phyloP scores from a whole-genome alignment of 30 jellyfish, hydroid and myxozoan species.

The Chironex yamaguchii region DNA sequence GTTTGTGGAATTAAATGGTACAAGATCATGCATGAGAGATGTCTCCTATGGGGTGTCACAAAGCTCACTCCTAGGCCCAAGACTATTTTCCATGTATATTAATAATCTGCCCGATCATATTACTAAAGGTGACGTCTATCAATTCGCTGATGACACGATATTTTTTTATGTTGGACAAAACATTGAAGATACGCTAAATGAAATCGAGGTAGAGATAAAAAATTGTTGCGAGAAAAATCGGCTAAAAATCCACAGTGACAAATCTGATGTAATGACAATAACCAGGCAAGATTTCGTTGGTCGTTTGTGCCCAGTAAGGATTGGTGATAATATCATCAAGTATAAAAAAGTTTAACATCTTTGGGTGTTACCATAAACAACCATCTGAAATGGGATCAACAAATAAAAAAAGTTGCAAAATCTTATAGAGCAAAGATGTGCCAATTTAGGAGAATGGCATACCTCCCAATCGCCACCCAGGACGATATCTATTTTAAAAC shows the following conservation, averaged over 20 bases:
- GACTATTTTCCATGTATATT: neutral
- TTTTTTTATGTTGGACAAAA: too few species aligned
- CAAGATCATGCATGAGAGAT: slow-evolving; percentile 1
- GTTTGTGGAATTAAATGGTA: neutral
- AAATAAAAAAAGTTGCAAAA: neutral
- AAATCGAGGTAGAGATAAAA: slow-evolving; percentile 28
- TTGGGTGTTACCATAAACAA: slow-evolving; percentile 37
- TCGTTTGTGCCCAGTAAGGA: slow-evolving; percentile 35
- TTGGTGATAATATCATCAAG: neutral
- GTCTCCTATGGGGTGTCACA: slow-evolving; percentile 12
- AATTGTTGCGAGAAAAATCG: slow-evolving; percentile 23
- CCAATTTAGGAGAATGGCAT: too few species aligned
- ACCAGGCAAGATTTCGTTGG: slow-evolving; percentile 31
- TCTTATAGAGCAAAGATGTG: neutral
- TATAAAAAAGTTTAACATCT: slow-evolving; percentile 18
- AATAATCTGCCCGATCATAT: slow-evolving; percentile 21
- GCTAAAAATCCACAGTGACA: slow-evolving; percentile 28
- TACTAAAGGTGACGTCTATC: slow-evolving; percentile 37
- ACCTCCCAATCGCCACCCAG: slow-evolving; percentile 11
- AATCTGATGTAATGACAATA: too few species aligned
- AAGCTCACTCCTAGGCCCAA: too few species aligned
- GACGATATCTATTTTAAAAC: slow-evolving; percentile 2
- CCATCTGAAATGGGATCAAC: slow-evolving; percentile 41
- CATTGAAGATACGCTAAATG: too few species aligned
- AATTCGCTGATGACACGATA: slow-evolving; percentile 15